These are phyloP conservation scores for Oithona nana DNA, from an alignment of 2,888 invertebrate species.

Conservation along the genomic window DNA sequence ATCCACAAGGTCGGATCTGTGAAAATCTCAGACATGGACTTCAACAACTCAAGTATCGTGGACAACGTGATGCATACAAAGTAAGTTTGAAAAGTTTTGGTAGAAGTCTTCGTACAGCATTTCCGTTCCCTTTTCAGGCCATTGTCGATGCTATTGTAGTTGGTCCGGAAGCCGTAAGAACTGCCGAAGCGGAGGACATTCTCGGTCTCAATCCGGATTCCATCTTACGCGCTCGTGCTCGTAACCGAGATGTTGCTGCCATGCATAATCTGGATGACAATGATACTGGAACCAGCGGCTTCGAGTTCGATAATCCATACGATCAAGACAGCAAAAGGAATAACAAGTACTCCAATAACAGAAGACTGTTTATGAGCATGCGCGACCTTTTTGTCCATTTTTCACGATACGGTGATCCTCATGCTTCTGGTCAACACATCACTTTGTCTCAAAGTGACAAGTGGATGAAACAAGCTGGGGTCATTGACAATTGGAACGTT, in stretches of 20 bases:
- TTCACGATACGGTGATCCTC: constrained; percentile 11
- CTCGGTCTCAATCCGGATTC: constrained; percentile 9
- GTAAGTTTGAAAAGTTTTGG: no score
- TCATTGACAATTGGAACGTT: constrained; percentile 16
- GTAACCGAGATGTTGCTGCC: background rate
- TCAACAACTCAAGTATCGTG: constrained; percentile 4
- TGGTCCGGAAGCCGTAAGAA: constrained; percentile 2
- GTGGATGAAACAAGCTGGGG: constrained; percentile 15
- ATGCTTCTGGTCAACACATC: background rate
- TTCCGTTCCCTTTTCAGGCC: no score
- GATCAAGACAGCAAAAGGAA: background rate
- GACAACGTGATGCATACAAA: constrained; percentile 3
- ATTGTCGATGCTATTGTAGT: constrained; percentile 10
- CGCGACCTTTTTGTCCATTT: constrained; percentile 5
- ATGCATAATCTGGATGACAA: background rate
- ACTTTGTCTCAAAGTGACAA: constrained; percentile 14
- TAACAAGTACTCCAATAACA: background rate
- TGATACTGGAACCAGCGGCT: background rate
- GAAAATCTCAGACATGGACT: constrained; percentile 15
- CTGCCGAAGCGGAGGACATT: constrained; percentile 4
- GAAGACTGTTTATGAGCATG: background rate
- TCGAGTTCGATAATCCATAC: background rate
- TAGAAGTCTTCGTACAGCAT: no score
- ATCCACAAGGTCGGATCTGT: constrained; percentile 15
- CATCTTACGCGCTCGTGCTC: background rate